phyloP scores from a whole-genome alignment of 2,888 invertebrate species.

The Coelogynopora nodosa region DNA sequence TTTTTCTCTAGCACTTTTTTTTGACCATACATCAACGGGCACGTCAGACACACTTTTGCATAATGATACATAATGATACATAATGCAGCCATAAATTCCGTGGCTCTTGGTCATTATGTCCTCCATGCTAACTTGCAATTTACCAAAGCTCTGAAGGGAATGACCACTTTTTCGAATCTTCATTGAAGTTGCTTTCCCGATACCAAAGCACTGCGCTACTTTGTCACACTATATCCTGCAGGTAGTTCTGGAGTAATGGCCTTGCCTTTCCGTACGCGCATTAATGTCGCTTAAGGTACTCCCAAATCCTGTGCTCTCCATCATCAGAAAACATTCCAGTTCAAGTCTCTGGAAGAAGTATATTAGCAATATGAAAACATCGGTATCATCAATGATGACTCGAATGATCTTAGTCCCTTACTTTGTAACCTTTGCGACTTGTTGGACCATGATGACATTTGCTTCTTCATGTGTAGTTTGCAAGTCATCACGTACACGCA shows the following conservation, averaged over 20 bases:
- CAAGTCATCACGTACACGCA: background rate
- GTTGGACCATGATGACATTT: background rate
- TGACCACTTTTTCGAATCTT: background rate
- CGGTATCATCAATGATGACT: background rate
- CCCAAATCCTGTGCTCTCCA: background rate
- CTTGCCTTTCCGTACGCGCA: background rate
- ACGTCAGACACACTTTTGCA: background rate
- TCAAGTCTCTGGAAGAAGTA: background rate
- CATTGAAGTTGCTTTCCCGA: background rate
- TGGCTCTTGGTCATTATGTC: background rate
- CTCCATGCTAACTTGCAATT: background rate
- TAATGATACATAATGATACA: background rate
- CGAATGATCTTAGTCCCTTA: background rate
- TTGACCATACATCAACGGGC: background rate
- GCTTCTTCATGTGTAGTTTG: background rate
- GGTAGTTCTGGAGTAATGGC: background rate
- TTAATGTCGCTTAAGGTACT: background rate
- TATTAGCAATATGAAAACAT: background rate
- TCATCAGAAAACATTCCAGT: background rate
- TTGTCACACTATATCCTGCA: background rate
- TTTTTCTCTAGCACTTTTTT: background rate
- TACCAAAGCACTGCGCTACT: background rate
- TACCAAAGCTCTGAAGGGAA: background rate
- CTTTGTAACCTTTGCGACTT: background rate
- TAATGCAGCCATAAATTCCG: background rate